These are phyloP conservation scores for Eulacestoma nigropectus DNA, from an alignment of 2,113 vertebrate genomes.

Conservation along the genomic window DNA sequence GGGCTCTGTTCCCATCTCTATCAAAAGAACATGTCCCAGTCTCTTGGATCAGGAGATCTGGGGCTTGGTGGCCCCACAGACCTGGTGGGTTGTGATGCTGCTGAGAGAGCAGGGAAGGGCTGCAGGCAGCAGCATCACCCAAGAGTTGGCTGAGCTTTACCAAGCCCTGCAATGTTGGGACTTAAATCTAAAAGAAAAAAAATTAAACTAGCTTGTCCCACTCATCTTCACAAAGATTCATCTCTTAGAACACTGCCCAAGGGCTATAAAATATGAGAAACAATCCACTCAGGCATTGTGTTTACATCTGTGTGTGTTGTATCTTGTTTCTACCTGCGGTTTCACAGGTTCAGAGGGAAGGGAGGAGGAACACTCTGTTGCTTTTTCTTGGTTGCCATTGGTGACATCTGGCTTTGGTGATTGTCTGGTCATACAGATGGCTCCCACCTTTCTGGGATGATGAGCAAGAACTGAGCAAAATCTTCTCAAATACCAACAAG, in stretches of 20 bases:
- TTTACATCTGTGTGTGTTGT: neutral
- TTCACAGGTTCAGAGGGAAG: neutral
- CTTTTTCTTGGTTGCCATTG: neutral
- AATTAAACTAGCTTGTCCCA: neutral
- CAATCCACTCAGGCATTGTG: neutral
- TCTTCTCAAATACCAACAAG: neutral
- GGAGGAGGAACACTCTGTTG: neutral
- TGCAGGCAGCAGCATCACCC: neutral
- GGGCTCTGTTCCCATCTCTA: neutral
- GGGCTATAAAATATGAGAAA: neutral
- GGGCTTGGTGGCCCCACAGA: neutral
- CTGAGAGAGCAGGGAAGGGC: neutral
- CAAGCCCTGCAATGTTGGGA: neutral
- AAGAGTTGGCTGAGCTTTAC: neutral
- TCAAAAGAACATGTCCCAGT: neutral
- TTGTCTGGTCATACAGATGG: neutral
- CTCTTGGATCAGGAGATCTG: accelerated
- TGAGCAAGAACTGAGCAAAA: neutral
- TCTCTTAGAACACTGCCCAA: neutral
- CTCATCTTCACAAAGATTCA: neutral
- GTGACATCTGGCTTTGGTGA: neutral
- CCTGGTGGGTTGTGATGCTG: neutral
- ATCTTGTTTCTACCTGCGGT: neutral
- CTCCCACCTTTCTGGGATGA: neutral
- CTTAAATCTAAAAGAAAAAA: neutral